These are phyloP conservation scores for Caloenas nicobarica DNA, from an alignment of 2,113 vertebrate genomes.

Conservation along the genomic window DNA sequence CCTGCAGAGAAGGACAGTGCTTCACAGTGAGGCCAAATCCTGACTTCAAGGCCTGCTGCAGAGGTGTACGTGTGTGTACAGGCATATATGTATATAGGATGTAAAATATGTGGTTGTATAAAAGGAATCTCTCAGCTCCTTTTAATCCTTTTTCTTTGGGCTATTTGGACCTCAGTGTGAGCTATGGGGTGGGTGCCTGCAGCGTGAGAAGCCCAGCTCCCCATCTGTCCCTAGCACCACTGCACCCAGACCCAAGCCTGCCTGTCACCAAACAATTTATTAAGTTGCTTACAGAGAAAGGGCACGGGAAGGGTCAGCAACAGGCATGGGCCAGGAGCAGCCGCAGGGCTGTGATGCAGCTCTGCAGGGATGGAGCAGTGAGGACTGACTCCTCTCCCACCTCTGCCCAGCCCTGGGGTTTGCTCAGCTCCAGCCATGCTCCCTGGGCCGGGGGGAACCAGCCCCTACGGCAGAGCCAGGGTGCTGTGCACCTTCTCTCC, in stretches of 20 bases:
- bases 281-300: constrained; percentile 2
- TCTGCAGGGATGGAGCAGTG: background rate
- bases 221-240: fast-evolving
- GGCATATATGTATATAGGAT: constrained; percentile 43
- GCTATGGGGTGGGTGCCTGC: background rate
- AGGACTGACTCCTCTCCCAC: background rate
- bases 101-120: constrained; percentile 55
- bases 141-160: background rate
- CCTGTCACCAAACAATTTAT: constrained; percentile 30
- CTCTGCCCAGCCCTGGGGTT: background rate
- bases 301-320: background rate
- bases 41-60: background rate
- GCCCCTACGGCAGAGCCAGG: background rate
- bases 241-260: fast-evolving
- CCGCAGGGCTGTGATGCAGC: background rate
- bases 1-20: background rate
- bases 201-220: background rate
- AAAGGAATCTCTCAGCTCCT: constrained; percentile 10
- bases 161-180: background rate
- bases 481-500: background rate
- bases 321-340: background rate
- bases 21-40: background rate
- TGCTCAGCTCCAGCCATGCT: background rate
- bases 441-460: background rate
- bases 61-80: constrained; percentile 25